Base-by-base conservation (phyloP, 92 coral and sea anemone genomes). In the Umimayanthus chanpuru region DNA sequence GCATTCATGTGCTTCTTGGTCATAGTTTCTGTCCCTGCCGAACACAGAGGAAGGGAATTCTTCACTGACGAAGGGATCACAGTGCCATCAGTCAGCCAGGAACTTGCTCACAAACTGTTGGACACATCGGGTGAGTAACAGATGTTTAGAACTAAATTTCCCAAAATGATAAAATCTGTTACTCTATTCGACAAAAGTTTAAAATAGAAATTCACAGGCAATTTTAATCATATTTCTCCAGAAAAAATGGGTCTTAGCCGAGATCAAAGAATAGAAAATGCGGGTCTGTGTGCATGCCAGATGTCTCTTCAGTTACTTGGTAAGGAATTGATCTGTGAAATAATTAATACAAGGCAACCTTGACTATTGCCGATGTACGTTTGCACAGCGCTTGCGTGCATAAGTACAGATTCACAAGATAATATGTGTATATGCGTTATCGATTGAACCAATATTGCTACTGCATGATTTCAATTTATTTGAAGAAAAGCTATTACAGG, bases 11-110 rank as follows among this genome's bases (percentile, higher is more conserved):
- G 12, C 10, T 36, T 72, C 73, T 47, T 53, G 38, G 68, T 73
- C 65, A 18, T 64, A 94, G 97, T 94, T 86, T 86, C 90, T 53
- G 97, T 93, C 1, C 97, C 97, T 15, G 67, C 89, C 21, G 97
- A 94, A 58, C 97, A 94, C 88, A 92, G 94, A 71, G 97, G 97
- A 16, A 89, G 89, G 18, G 97, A 94, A 81, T 94, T 90, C 72
- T 77, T 89, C 76, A 93, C 97, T 43, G 97, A 94, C 61, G 89
- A 81, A 20, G 97, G 97, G 14, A 85, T 94, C 14, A 89, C 90
- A 32, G 97, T 94, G 10, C 97, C 97, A 38, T 92, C 95, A n/a
- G 88, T 94, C 38, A 93, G 94, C 2, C 66, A 83, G 90, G 95
- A 94, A 64, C 88, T 94, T 28, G 93, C 85, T 44, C 88, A 91